Base-by-base conservation (phyloP, 2,113 vertebrate species). In the Bostrychus sinensis region DNA sequence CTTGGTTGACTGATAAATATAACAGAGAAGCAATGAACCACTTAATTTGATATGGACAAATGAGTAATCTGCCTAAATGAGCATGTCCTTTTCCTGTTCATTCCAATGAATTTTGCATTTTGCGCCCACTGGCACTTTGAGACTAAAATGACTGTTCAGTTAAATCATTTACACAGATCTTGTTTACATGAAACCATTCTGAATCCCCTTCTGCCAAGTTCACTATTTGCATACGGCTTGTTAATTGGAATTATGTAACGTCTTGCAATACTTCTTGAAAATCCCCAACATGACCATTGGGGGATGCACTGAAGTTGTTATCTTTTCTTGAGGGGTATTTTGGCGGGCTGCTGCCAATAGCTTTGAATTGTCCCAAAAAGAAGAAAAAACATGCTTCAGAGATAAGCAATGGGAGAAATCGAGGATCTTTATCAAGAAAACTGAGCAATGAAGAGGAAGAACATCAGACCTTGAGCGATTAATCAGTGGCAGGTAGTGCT, bases 361-460 rank as follows among this genome's bases (percentile, higher is more conserved):
- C 41, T 38, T 62, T 68, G 74, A 68, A 67, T 73, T 80, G 70
- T 77, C 70, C 42, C 32, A 39, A 58, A 45, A 63, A 70, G 48
- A 50, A 19, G 22, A 77, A 78, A 59, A 73, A 36, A 66, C 43
- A 73, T 59, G 69, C 62, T 19, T 30, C 38, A 36, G 64, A 84
- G 87, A 90, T 89, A 89, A 87, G 75, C 53, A 70, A 45, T 63
- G 59, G 68, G 51, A 81, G 76, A 85, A 76, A 82, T 70, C 56
- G 66, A 76, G 80, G 81, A 88, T 84, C 74, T 80, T 88, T 82
- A 90, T 78, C 77, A 43, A 61, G 71, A 61, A 51, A 65, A 43
- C 30, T 34, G n/a, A 59, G 57, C 17, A 56, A 70, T 63, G 26
- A 62, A 59, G 56, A 56, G 58, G 71, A 72, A 43, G 58, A 30